These are phyloP conservation scores for Bubo bubo DNA, from an alignment of 2,113 vertebrate genomes.

Conservation along the genomic window DNA sequence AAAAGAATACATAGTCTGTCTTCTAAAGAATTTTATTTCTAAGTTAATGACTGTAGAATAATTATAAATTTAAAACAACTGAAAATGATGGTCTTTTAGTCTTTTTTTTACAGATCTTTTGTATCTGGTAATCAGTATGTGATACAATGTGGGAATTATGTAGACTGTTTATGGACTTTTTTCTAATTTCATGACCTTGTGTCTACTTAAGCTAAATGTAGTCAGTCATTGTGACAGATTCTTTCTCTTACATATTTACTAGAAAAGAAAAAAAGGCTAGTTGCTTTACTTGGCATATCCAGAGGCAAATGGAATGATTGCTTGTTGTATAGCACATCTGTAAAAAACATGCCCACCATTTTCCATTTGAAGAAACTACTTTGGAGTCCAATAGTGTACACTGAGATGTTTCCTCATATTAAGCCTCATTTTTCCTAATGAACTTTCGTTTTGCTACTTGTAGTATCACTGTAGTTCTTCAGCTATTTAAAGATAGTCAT, in stretches of 20 bases:
- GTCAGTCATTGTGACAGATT: not conserved
- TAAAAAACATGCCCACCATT: not conserved
- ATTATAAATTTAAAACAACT: not conserved
- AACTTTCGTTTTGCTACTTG: not conserved
- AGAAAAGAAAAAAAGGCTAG: not conserved
- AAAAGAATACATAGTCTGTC: not conserved
- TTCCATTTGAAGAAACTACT: not conserved
- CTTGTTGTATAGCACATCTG: not conserved
- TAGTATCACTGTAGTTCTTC: not conserved
- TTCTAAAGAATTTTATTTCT: not conserved
- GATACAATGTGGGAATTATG: not conserved
- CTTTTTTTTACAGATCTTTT: not conserved
- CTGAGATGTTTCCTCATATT: not conserved
- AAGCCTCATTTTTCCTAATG: not conserved
- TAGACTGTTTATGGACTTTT: not conserved
- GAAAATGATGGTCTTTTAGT: not conserved
- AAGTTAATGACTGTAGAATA: not conserved
- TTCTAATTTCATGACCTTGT: not conserved
- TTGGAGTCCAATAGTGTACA: not conserved
- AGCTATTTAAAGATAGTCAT: not conserved
- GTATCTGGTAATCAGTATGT: not conserved
- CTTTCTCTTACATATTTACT: not conserved
- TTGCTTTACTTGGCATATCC: not conserved
- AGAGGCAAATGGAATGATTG: not conserved
- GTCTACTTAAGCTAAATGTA: not conserved